phyloP scores from a whole-genome alignment of 2,797 vertebrate species.

The Enteromius afrohamiltoni region DNA sequence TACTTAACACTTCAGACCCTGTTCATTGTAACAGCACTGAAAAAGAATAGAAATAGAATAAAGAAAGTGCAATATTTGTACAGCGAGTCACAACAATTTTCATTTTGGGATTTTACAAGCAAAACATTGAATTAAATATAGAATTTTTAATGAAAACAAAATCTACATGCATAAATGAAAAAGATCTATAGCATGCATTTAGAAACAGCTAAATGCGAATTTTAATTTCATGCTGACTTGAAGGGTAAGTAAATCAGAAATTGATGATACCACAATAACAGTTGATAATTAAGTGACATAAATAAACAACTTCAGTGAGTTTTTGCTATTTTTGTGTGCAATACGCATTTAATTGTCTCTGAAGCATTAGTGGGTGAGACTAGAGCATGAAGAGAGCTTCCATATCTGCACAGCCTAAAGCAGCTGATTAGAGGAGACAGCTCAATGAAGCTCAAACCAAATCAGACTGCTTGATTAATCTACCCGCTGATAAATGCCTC shows the following conservation, averaged over 20 bases:
- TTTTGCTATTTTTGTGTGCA: neutral
- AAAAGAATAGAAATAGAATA: no score
- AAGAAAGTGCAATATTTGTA: no score
- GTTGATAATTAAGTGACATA: neutral
- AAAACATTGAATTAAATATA: neutral
- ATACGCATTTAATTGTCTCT: neutral
- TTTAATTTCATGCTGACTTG: neutral
- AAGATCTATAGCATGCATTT: neutral
- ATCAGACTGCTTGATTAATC: conserved; percentile 67
- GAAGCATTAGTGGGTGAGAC: neutral
- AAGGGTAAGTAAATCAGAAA: neutral
- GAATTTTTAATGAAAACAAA: neutral
- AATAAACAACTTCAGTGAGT: neutral
- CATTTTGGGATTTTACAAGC: neutral
- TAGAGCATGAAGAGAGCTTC: conserved; percentile 12
- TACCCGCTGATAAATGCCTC: conserved; percentile 56
- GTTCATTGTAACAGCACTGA: neutral
- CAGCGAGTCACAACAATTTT: neutral
- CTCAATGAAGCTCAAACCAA: conserved; percentile 57
- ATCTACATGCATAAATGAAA: neutral
- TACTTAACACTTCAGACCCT: no score
- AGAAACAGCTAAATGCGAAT: neutral
- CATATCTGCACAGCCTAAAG: conserved; percentile 60
- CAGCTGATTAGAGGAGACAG: conserved; percentile 67
- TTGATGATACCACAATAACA: neutral